Evolutionary conservation across 1,140 invertebrate species (phyloP), one percentile per base, ranked within the genome.

Genomic region (Drosophila watanabei): DNA sequence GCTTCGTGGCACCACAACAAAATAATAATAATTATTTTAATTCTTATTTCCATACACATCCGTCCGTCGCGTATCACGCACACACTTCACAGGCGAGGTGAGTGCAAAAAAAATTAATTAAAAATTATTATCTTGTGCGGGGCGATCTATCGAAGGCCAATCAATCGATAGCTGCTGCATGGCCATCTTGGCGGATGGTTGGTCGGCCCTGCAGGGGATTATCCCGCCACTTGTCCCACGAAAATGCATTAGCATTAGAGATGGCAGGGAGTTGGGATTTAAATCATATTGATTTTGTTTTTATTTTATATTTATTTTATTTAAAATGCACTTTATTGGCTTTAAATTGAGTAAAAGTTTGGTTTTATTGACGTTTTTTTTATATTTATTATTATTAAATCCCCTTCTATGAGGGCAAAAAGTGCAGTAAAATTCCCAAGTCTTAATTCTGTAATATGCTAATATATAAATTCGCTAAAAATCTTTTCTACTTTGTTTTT

Each of bases 21-120:
- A 75, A 80, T 84, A 84, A 86, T 85, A 60, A 82, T 86, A 64
- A 82, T 64, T 60, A 77, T 77, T 66, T 66, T 45, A 57, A 43
- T 65, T 76, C 52, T 66, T 54, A 76, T 76, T 73, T 43, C 24
- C 54, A 32, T 33, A 49, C 39, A 60, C 62, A 64, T 16, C 28
- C 65, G 32, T 16, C 28, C 65, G 32, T 64, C 30, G 35, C 48
- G 5, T 52, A 52, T 43, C 45, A 45, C 11, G 51, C 35, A 8
- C n/a, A 14, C 33, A 37, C 54, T 37, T 30, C 52, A 24, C 14
- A 43, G 24, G 18, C 18, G 18, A 51, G 28, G 11, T 16, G 13
- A 20, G 14, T 11, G 32, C 18, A 20, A 10, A 24, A 45, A 46
- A 76, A 88, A 89, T 88, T 80, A 88, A 83, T 87, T 88, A 88